Evolutionary conservation across 2,113 vertebrate species (phyloP).

Genomic region (Gadus macrocephalus): DNA sequence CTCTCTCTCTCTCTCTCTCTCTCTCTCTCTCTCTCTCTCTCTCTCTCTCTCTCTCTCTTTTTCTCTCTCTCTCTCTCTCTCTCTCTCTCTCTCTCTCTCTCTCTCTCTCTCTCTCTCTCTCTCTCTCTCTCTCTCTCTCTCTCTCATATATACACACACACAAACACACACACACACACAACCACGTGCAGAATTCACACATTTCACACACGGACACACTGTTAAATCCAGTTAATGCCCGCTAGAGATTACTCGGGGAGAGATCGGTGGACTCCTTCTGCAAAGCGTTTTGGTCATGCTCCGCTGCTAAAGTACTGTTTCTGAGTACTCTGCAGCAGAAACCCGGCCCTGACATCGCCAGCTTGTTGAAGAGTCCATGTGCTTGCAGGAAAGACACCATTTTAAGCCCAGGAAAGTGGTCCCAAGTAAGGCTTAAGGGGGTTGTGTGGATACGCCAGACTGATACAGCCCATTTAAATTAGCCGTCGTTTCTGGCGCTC

Average conservation of each 20-base stretch:
- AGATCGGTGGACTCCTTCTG: slow-evolving; percentile 23
- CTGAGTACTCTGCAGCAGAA: slow-evolving; percentile 31
- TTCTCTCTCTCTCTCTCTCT: too few relatives aligned
- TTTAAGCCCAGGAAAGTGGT: slow-evolving; percentile 33
- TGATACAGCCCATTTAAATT: background rate
- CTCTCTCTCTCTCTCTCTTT: background rate
- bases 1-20: background rate
- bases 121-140: slow-evolving; percentile 3
- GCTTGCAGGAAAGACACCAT: slow-evolving; percentile 29
- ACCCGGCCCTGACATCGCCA: slow-evolving; percentile 12
- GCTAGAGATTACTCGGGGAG: slow-evolving; percentile 26
- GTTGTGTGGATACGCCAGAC: background rate
- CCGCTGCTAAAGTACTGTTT: slow-evolving; percentile 27
- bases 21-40: background rate
- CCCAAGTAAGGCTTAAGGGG: slow-evolving; percentile 23
- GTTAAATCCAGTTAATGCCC: slow-evolving; percentile 34
- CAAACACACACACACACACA: background rate
- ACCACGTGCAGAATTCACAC: background rate
- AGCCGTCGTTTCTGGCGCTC: too few relatives aligned
- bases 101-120: too few relatives aligned
- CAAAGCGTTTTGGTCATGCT: slow-evolving; percentile 50
- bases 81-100: too few relatives aligned
- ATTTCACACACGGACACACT: slow-evolving; percentile 1
- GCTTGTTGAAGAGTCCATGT: slow-evolving; percentile 35
- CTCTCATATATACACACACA: background rate